Evolutionary conservation across 2,888 invertebrate genomes (phyloP).

Genomic region (Copidosoma aretas): DNA sequence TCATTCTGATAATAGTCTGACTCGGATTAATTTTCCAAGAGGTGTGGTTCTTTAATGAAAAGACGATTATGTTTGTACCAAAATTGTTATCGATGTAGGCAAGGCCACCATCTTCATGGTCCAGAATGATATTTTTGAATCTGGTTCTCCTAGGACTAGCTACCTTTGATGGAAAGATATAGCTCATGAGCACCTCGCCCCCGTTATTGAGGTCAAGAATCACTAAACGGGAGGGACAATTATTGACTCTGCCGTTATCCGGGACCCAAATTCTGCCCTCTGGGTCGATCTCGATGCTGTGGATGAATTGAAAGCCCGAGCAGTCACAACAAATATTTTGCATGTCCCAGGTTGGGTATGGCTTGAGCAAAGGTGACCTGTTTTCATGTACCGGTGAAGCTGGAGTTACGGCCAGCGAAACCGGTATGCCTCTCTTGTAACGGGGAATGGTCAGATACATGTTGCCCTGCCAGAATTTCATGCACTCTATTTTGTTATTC

Average conservation of each 20-base stretch:
- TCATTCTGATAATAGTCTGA: too few relatives aligned
- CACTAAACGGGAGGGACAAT: conserved; percentile 69
- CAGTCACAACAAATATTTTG: conserved; percentile 63
- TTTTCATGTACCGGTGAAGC: conserved; percentile 52
- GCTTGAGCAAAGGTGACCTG: too few relatives aligned
- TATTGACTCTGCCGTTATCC: conserved; percentile 68
- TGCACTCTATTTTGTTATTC: conserved; percentile 73
- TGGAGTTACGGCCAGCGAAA: conserved; percentile 70
- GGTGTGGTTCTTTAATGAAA: too few relatives aligned
- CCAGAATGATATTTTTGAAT: conserved; percentile 77
- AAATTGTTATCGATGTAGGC: conserved; percentile 75
- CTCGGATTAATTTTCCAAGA: too few relatives aligned
- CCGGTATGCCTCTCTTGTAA: conserved; percentile 74
- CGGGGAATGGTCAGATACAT: conserved; percentile 74
- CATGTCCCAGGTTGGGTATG: too few relatives aligned
- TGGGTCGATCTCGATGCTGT: conserved; percentile 76
- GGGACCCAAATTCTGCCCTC: conserved; percentile 67
- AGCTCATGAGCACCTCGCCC: conserved; percentile 61
- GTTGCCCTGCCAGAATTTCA: conserved; percentile 71
- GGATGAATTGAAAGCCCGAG: conserved; percentile 75
- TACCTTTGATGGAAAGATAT: conserved; percentile 70
- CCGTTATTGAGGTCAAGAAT: conserved; percentile 69
- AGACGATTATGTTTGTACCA: too few relatives aligned
- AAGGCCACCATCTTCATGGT: conserved; percentile 71
- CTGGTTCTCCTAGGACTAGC: conserved; percentile 68